Percentiles rank a stretch among this genome's conserved stretches.
Evolutionary conservation across 2,888 invertebrate genomes (phyloP).

Genomic region (Minunthozetes semirufus): DNA sequence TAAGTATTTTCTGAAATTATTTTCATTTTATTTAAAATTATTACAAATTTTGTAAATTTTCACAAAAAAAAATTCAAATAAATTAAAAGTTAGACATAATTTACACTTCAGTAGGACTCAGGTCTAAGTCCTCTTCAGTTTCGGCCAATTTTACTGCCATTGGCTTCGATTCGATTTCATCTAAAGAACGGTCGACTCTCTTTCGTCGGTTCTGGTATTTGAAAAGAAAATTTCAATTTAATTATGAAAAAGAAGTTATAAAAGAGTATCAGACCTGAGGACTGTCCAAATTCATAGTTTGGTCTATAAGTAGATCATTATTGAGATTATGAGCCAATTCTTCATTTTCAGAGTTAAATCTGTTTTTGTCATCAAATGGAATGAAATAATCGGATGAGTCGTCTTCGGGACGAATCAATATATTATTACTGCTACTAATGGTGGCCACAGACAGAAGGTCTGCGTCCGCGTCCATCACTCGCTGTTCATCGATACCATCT

Average conservation of each 20-base stretch:
- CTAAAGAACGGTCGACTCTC: background rate
- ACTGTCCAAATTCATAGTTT: background rate
- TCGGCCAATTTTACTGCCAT: background rate
- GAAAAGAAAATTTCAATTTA: background rate
- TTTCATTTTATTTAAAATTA: background rate
- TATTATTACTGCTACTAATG: background rate
- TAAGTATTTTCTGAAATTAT: background rate
- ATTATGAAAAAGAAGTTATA: too few relatives aligned
- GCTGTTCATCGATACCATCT: slow-evolving; percentile 27
- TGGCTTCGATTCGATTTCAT: background rate
- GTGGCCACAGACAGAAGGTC: slow-evolving; percentile 26
- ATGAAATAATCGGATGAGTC: background rate
- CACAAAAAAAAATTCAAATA: background rate
- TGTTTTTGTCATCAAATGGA: background rate
- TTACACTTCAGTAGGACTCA: background rate
- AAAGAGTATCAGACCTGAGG: background rate
- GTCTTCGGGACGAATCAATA: slow-evolving; percentile 4
- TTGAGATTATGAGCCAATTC: background rate
- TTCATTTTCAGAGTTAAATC: background rate
- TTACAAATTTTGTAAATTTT: background rate
- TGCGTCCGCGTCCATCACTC: slow-evolving; percentile 12
- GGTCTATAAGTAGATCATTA: background rate
- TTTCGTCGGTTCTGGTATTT: background rate
- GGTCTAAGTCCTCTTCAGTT: slow-evolving; percentile 7
- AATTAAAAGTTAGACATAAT: background rate